Percentiles rank a stretch among this genome's conserved stretches.
phyloP scores from a whole-genome alignment of 2,797 vertebrate species.

The Miichthys miiuy region DNA sequence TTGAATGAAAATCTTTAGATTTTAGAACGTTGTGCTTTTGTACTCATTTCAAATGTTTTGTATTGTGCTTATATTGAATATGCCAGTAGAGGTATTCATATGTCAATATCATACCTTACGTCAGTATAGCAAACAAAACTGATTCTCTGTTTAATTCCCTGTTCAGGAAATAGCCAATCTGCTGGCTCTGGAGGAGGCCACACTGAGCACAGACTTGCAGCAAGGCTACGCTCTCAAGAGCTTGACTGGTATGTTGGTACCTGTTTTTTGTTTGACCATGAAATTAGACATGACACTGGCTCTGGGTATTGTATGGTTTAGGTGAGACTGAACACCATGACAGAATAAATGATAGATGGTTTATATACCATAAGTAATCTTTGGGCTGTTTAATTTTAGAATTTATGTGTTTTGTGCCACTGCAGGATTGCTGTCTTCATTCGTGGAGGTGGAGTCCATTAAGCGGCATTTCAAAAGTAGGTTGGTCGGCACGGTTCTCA shows the following conservation, averaged over 20 bases:
- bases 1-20: background rate
- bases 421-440: conserved; percentile 95
- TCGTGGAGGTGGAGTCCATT: conserved; percentile 98
- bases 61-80: background rate
- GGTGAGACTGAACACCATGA: background rate
- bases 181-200: conserved; percentile 96
- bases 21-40: background rate
- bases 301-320: background rate
- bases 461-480: conserved; percentile 98
- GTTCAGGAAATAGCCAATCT: conserved; percentile 96
- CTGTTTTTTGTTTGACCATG: background rate
- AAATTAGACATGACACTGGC: background rate
- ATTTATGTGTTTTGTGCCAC: conserved; percentile 20
- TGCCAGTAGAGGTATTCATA: background rate
- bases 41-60: background rate
- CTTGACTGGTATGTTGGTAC: conserved; percentile 89
- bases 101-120: background rate
- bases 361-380: background rate
- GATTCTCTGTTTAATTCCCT: background rate
- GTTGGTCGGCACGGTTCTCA: conserved; percentile 97
- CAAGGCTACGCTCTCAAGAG: conserved; percentile 99
- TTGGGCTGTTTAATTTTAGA: background rate
- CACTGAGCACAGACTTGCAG: conserved; percentile 96
- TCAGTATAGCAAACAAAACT: background rate
- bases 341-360: background rate